Conservation (phyloP, 1,140 invertebrate species). For the Cydia splendana region DNA sequence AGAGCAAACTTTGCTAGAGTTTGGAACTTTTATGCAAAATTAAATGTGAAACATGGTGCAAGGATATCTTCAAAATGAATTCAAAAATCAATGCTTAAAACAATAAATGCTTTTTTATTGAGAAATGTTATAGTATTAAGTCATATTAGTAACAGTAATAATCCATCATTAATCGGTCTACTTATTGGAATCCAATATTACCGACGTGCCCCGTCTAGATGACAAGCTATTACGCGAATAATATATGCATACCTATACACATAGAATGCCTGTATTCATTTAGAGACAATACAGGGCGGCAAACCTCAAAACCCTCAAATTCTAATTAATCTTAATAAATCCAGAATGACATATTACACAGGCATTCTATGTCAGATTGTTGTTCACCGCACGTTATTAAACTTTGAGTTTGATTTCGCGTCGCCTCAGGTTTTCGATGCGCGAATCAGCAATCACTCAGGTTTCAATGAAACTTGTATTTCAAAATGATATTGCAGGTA, state of each 20-base stretch:
- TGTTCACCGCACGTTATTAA: neutral
- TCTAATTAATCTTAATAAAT: neutral
- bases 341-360: neutral
- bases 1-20: neutral
- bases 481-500: neutral
- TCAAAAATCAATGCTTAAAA: too few species aligned
- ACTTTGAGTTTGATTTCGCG: neutral
- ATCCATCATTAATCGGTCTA: too few species aligned
- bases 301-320: neutral
- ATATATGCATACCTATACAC: neutral
- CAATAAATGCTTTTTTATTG: too few species aligned
- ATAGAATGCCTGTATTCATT: neutral
- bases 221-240: too few species aligned
- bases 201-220: too few species aligned
- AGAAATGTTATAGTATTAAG: too few species aligned
- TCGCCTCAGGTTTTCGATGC: neutral
- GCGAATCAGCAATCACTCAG: neutral
- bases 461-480: neutral
- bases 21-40: too few species aligned
- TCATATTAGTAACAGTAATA: too few species aligned
- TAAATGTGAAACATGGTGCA: too few species aligned
- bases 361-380: neutral
- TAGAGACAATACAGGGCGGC: neutral
- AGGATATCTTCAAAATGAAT: too few species aligned
- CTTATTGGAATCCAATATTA: too few species aligned